phyloP scores from a whole-genome alignment of 2,888 invertebrate genomes.

The Siphlonurus alternatus region DNA sequence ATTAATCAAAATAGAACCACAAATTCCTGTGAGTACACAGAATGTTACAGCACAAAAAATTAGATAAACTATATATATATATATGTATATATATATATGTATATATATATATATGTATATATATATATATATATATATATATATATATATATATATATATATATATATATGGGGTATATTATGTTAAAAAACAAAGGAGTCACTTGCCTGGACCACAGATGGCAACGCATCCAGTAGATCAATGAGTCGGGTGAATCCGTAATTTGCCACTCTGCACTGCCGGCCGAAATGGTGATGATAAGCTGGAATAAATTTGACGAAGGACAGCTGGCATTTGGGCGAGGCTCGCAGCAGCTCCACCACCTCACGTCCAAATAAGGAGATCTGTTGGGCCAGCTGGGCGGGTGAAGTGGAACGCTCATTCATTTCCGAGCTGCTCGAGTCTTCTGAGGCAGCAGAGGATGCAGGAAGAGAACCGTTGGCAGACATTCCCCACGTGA shows the following conservation, averaged over 20 bases:
- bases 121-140: neutral
- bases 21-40: too few species aligned
- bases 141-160: neutral
- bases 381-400: constrained; percentile 48
- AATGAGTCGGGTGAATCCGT: constrained; percentile 85
- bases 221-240: constrained; percentile 81
- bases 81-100: too few species aligned
- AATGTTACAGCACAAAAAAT: too few species aligned
- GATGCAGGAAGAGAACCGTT: neutral
- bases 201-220: constrained; percentile 59
- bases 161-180: neutral
- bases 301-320: constrained; percentile 78
- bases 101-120: too few species aligned
- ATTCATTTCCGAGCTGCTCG: neutral
- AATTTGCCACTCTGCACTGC: constrained; percentile 89
- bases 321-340: constrained; percentile 64
- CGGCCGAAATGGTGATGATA: constrained; percentile 94
- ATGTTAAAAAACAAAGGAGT: neutral
- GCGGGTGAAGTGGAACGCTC: constrained; percentile 14
- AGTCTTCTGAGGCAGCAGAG: neutral
- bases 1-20: too few species aligned
- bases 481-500: neutral
- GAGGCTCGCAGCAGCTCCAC: constrained; percentile 68
- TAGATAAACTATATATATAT: too few species aligned
- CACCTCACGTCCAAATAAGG: constrained; percentile 71